Evolutionary conservation across 2,113 vertebrate species (phyloP).

Genomic region (Meleagris gallopavo): DNA sequence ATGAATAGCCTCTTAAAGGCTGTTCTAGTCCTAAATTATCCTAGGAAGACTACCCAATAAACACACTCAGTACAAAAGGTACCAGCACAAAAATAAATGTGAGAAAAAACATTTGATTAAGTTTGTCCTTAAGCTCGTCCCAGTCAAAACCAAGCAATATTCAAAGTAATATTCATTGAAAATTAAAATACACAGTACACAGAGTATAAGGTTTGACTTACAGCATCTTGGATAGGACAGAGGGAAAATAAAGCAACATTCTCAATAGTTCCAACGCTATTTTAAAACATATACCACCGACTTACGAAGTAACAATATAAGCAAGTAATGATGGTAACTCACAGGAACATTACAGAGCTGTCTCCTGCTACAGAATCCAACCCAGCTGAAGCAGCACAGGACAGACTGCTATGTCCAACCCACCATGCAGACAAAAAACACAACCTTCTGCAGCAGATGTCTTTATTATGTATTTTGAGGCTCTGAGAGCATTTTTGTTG

Average conservation of each 20-base stretch:
- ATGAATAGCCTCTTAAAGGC: not conserved
- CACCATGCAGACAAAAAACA: too few species aligned
- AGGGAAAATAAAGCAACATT: not conserved
- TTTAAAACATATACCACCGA: not conserved
- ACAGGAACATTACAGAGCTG: not conserved
- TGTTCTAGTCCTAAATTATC: not conserved
- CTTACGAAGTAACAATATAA: accelerated
- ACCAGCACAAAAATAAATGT: not conserved
- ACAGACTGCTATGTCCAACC: not conserved
- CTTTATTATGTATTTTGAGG: not conserved
- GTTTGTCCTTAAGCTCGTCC: not conserved
- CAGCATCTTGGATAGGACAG: accelerated
- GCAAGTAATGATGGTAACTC: not conserved
- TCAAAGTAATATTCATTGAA: not conserved
- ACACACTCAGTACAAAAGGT: not conserved
- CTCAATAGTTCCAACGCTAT: not conserved
- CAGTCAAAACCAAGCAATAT: not conserved
- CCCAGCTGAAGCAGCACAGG: not conserved
- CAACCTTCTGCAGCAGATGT: not conserved
- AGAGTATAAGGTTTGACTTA: not conserved
- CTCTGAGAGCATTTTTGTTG: not conserved
- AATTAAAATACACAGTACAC: not conserved
- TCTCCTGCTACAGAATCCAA: not conserved
- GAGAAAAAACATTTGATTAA: not conserved
- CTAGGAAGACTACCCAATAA: not conserved